Evolutionary conservation across 2,113 vertebrate genomes (phyloP).

Genomic region (Otolemur garnettii): DNA sequence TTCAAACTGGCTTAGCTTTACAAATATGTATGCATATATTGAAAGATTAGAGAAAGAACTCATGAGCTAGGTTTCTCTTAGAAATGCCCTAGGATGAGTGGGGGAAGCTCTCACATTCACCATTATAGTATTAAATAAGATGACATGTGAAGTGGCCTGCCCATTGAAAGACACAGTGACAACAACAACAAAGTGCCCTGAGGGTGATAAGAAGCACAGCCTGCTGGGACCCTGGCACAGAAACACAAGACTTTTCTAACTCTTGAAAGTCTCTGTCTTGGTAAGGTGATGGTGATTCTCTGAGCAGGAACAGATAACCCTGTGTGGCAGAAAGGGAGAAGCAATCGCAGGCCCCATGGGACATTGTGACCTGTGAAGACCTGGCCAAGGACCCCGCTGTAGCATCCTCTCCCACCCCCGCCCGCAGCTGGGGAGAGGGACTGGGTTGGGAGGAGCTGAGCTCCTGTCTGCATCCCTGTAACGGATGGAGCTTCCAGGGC

Average conservation of each 20-base stretch:
- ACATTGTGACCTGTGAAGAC: background rate
- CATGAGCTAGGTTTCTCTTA: background rate
- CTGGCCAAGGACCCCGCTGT: too few relatives aligned
- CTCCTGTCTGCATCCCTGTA: background rate
- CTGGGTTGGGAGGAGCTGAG: background rate
- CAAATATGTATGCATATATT: background rate
- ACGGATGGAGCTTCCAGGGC: too few relatives aligned
- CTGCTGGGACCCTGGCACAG: background rate
- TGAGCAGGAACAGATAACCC: background rate
- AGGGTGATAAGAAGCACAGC: background rate
- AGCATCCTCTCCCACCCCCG: background rate
- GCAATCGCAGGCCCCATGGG: background rate
- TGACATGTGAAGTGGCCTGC: background rate
- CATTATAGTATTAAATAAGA: background rate
- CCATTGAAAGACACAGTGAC: background rate
- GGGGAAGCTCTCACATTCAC: background rate
- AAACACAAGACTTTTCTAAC: background rate
- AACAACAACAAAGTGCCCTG: background rate
- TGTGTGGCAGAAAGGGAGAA: background rate
- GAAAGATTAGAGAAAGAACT: background rate
- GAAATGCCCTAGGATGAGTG: background rate
- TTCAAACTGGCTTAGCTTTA: background rate
- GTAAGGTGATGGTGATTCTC: background rate
- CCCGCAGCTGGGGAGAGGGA: background rate
- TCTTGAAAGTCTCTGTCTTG: background rate